Percentiles rank a stretch among this genome's conserved stretches.
Conservation (phyloP, 2,888 invertebrate species). For the Mechanitis messenoides region DNA sequence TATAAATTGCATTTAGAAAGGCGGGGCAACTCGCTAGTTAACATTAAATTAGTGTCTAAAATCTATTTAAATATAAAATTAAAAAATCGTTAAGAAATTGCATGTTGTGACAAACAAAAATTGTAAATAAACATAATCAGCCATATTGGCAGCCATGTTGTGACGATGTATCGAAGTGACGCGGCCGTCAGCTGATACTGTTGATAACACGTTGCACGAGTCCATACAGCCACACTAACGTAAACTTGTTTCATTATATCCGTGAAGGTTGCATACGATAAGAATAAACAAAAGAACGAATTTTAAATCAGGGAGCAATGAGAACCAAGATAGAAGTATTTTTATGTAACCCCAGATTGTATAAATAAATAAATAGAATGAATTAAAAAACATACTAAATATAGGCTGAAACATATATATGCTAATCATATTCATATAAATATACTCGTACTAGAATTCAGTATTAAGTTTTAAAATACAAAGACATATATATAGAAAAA, state of each 20-base stretch:
- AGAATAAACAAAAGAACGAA: constrained; percentile 12
- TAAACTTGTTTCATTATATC: constrained; percentile 25
- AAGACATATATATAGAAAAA: too few relatives aligned
- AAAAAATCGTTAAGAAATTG: not conserved
- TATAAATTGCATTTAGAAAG: too few relatives aligned
- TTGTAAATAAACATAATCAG: constrained; percentile 60
- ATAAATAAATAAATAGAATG: not conserved
- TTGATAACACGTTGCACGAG: constrained; percentile 33
- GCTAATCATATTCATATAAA: too few relatives aligned
- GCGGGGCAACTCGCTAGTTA: not conserved
- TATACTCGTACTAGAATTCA: too few relatives aligned
- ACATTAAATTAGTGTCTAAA: too few relatives aligned
- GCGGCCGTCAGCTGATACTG: constrained; percentile 58
- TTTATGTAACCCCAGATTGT: not conserved
- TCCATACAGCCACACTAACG: constrained; percentile 19
- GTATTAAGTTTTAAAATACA: constrained; percentile 8
- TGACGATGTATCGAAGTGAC: constrained; percentile 56
- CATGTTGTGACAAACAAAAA: constrained; percentile 35
- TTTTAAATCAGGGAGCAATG: constrained; percentile 1
- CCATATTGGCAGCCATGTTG: constrained; percentile 63
- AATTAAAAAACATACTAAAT: not conserved
- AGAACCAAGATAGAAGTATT: constrained; percentile 8
- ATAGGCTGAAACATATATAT: too few relatives aligned
- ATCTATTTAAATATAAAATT: too few relatives aligned
- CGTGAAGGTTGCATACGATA: constrained; percentile 23